phyloP scores from a whole-genome alignment of 2,113 vertebrate genomes.

The Varanus salvator region DNA sequence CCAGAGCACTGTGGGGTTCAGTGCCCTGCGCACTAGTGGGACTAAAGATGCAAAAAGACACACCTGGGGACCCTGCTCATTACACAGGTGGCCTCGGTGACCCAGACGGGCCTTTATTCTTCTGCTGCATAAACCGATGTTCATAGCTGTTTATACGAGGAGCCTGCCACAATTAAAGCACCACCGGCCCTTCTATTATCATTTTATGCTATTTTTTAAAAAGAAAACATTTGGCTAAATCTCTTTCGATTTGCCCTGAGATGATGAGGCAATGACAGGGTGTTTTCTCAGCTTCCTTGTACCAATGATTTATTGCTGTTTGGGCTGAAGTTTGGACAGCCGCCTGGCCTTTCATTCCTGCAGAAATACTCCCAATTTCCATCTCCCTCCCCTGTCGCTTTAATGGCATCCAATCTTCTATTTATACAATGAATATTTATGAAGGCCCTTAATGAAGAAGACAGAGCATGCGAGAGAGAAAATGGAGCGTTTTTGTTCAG shows the following conservation, averaged over 20 bases:
- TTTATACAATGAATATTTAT: constrained; percentile 44
- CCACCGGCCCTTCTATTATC: not conserved
- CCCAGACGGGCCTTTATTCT: not conserved
- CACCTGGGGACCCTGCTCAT: not conserved
- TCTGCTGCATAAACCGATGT: not conserved
- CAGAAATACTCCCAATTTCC: not conserved
- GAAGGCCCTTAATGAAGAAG: constrained; percentile 43
- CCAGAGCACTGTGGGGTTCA: no score
- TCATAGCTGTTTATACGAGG: not conserved
- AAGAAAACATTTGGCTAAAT: fast-evolving
- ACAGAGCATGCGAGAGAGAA: not conserved
- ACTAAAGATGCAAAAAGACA: no score
- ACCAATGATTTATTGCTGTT: constrained; percentile 4
- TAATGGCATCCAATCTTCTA: not conserved
- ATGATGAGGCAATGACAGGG: not conserved
- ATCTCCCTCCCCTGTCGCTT: constrained; percentile 4
- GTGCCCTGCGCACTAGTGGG: no score
- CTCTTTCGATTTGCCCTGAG: not conserved
- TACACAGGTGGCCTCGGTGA: not conserved
- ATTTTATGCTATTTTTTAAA: not conserved
- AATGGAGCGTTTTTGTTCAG: fast-evolving
- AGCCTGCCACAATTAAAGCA: constrained; percentile 5
- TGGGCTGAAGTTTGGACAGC: not conserved
- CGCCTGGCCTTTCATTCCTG: constrained; percentile 40
- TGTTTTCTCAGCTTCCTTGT: not conserved